Evolutionary conservation across 2,888 invertebrate genomes (phyloP).

Genomic region (Tuta absoluta): DNA sequence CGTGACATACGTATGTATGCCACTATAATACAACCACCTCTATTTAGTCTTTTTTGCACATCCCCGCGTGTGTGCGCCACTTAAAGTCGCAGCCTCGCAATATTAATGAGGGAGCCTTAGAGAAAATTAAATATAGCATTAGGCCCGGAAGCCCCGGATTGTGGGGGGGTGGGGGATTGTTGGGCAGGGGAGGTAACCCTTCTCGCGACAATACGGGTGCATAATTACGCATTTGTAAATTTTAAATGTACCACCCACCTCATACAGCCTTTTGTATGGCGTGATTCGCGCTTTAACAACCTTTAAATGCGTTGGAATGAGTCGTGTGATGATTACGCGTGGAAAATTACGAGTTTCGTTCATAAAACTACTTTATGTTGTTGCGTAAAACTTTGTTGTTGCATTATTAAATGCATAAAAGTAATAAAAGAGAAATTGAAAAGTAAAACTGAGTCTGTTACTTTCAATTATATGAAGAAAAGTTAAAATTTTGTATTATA

Average conservation of each 20-base stretch:
- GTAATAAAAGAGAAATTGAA: not conserved
- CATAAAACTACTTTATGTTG: constrained; percentile 59
- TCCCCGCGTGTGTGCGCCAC: constrained; percentile 76
- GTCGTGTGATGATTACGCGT: constrained; percentile 66
- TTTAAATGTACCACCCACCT: constrained; percentile 79
- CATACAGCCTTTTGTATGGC: constrained; percentile 77
- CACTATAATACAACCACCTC: not conserved
- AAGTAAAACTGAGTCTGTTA: not conserved
- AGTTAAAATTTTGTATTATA: not conserved
- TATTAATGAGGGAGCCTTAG: constrained; percentile 81
- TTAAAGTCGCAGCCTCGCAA: constrained; percentile 79
- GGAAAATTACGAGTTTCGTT: constrained; percentile 52
- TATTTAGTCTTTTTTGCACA: constrained; percentile 45
- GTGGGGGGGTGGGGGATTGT: constrained; percentile 48
- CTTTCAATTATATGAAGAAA: too few species aligned
- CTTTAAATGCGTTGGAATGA: constrained; percentile 70
- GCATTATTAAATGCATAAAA: not conserved
- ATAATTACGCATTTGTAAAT: constrained; percentile 82
- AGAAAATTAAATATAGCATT: constrained; percentile 82
- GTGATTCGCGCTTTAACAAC: constrained; percentile 75
- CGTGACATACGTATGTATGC: too few species aligned
- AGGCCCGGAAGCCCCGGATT: constrained; percentile 77
- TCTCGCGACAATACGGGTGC: constrained; percentile 80
- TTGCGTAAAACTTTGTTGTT: constrained; percentile 26
- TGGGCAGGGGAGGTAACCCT: constrained; percentile 62